Evolutionary conservation across 2,888 invertebrate genomes (phyloP).

Genomic region (Phania funesta): DNA sequence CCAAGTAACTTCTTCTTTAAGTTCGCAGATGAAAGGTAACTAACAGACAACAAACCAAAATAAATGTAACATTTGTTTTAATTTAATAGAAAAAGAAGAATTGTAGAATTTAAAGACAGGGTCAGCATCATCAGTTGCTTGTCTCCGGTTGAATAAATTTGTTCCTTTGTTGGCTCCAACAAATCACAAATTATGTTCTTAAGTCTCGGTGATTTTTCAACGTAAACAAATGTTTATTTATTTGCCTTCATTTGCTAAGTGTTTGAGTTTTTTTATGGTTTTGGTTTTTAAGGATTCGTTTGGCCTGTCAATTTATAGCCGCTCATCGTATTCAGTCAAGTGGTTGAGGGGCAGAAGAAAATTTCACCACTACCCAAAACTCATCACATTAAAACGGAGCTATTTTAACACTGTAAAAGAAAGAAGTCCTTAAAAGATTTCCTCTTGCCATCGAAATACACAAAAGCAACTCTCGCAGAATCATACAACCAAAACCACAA

Average conservation of each 20-base stretch:
- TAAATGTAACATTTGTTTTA: constrained; percentile 59
- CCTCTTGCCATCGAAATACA: not conserved
- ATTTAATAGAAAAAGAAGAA: constrained; percentile 35
- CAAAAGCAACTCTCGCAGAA: not conserved
- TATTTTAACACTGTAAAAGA: constrained; percentile 17
- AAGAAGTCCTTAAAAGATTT: constrained; percentile 17
- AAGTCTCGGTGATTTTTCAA: constrained; percentile 59
- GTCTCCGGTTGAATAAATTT: constrained; percentile 1
- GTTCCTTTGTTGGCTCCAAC: constrained; percentile 21
- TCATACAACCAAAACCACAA: constrained; percentile 71
- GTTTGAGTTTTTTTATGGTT: constrained; percentile 48
- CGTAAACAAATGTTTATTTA: constrained; percentile 67
- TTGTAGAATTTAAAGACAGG: constrained; percentile 38
- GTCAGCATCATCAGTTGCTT: constrained; percentile 52
- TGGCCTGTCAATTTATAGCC: constrained; percentile 68
- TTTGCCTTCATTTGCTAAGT: constrained; percentile 69
- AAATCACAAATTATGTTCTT: constrained; percentile 63
- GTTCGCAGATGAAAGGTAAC: constrained; percentile 34
- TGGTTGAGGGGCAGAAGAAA: constrained; percentile 13
- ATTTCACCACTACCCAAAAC: constrained; percentile 20
- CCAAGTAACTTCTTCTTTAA: constrained; percentile 34
- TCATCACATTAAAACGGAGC: not conserved
- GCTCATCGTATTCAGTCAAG: constrained; percentile 44
- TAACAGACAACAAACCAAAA: constrained; percentile 40
- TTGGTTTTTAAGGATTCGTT: constrained; percentile 62